phyloP scores from a whole-genome alignment of 1,140 invertebrate genomes.

The Zophobas morio region DNA sequence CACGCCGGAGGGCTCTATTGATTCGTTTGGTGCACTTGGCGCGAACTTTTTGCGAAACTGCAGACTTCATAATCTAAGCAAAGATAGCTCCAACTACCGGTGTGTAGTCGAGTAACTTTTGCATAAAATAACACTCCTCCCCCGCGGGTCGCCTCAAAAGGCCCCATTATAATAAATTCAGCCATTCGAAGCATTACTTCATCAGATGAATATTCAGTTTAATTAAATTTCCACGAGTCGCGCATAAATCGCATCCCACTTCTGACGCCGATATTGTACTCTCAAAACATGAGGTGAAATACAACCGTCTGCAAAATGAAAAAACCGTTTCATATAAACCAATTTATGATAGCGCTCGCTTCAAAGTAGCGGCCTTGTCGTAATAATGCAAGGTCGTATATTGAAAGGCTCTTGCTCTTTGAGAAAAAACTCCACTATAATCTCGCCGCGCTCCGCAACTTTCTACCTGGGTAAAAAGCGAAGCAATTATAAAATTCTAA shows the following conservation, averaged over 20 bases:
- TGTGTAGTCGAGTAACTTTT: no score
- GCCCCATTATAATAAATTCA: no score
- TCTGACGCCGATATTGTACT: neutral
- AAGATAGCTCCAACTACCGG: no score
- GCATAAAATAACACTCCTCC: no score
- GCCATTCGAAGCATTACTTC: no score
- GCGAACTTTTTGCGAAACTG: no score
- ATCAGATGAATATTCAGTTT: no score
- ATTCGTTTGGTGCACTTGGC: no score
- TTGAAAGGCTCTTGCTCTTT: slow-evolving; percentile 37
- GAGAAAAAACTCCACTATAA: slow-evolving; percentile 15
- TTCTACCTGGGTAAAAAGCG: neutral
- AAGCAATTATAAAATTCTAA: slow-evolving; percentile 17
- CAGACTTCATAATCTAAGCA: no score
- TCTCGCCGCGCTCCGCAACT: slow-evolving; percentile 8
- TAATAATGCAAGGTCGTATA: slow-evolving; percentile 55
- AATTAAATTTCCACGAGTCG: neutral
- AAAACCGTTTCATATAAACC: slow-evolving; percentile 10
- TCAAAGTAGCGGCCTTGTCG: slow-evolving; percentile 53
- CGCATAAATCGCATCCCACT: slow-evolving; percentile 12
- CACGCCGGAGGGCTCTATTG: no score
- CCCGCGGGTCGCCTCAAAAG: no score
- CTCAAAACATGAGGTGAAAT: slow-evolving; percentile 19
- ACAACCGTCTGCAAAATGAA: slow-evolving; percentile 18
- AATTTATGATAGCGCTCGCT: slow-evolving; percentile 12